Evolutionary conservation across 2,888 invertebrate genomes (phyloP), one percentile per base, ranked within the genome.

Genomic region (Osedax fenrisi): DNA sequence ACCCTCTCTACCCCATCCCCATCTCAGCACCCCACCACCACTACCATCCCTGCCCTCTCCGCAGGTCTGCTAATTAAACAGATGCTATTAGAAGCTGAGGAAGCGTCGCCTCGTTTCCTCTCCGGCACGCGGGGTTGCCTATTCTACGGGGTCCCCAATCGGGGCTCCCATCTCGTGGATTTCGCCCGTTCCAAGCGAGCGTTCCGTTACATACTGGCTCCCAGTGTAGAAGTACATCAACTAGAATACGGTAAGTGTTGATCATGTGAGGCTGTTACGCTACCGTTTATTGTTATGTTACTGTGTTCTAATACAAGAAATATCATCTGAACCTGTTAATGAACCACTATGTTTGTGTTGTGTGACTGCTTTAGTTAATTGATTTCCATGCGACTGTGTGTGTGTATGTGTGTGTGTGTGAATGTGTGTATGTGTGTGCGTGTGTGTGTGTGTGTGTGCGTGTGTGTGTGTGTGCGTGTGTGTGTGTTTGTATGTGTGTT

Each of bases 91-190:
- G 75, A 79, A 62, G 79, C 80, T 23, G 62, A 27, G n/a, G 26
- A 78, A 1, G 41, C 41, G 10, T 41, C 41, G 41, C 70, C 75
- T 17, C 26, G 17, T 2, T 21, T 56, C 3, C 5, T 23, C 26
- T 10, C 70, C 1, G 68, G 78, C 27, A 92, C 93, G 0, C 89
- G 88, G 82, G 92, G 90, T 10, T 88, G 94, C 64, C 86, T 94
- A 66, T 94, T 95, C 85, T 90, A 91, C 80, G 92, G 93, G 80
- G 92, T 92, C 1, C 95, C 94, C 1, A 94, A 95, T 84, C 88
- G 87, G 77, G 95, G 95, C 1, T 91, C 92, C 72, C 87, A 89
- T 3, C 85, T 92, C 73, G 92, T 82, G 2, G 79, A 78, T 27
- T 76, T 77, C 2, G 87, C 87, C 77, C 87, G 90, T 71, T 90